phyloP scores from a whole-genome alignment of 2,888 invertebrate genomes.

The Sepiola atlantica region DNA sequence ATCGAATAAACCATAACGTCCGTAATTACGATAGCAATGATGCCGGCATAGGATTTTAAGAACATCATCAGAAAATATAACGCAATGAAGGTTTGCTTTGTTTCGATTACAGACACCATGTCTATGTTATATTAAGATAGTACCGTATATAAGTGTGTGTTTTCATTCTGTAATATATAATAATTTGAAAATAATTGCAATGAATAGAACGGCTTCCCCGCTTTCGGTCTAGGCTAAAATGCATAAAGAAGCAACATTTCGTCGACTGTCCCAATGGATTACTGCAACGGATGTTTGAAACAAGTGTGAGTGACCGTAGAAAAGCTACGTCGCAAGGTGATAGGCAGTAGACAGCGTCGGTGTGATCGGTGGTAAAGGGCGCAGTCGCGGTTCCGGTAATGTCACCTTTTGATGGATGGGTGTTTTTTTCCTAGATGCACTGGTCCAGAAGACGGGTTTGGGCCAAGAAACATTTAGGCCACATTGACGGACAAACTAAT shows the following conservation, averaged over 20 bases:
- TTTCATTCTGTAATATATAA: no score
- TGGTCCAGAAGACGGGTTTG: not conserved
- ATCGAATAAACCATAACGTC: no score
- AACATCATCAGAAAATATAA: no score
- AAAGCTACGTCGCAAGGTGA: not conserved
- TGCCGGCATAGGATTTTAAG: no score
- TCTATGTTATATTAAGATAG: no score
- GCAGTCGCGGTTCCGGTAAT: not conserved
- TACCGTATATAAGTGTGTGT: no score
- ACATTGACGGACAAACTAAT: not conserved
- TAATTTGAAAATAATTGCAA: no score
- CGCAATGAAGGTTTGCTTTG: no score
- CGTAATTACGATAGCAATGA: no score
- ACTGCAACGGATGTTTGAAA: not conserved
- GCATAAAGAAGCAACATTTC: not conserved
- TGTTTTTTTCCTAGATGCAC: not conserved
- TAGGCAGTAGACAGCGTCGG: not conserved
- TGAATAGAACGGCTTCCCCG: no score
- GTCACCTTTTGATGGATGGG: constrained; percentile 13
- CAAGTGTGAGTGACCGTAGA: not conserved
- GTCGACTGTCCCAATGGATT: not conserved
- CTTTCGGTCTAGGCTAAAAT: not conserved
- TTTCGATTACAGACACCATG: no score
- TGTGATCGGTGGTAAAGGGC: not conserved
- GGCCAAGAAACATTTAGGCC: constrained; percentile 16